Percentiles rank a stretch among this genome's conserved stretches.
These are phyloP conservation scores for Odontamblyopus rebecca DNA, from an alignment of 2,797 vertebrate genomes.

Conservation along the genomic window DNA sequence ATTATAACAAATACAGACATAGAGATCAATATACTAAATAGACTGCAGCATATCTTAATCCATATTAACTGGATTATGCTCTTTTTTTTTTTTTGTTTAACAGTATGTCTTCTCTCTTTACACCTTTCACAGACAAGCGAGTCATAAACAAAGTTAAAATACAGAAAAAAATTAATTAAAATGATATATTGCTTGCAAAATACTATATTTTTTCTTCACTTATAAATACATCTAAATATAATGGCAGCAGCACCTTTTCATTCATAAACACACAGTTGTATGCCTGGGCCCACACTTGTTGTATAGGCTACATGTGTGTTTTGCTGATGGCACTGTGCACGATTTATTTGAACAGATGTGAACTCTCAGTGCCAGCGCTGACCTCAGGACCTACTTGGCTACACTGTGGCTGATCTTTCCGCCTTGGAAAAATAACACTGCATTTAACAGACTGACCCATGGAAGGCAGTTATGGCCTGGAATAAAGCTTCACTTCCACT, in stretches of 20 bases:
- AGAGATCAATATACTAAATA: neutral
- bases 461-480: constrained; percentile 37
- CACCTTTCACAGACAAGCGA: too few species aligned
- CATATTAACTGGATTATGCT: too few species aligned
- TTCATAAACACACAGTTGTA: constrained; percentile 8
- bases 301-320: constrained; percentile 43
- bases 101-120: neutral
- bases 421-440: constrained; percentile 73
- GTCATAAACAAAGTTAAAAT: too few species aligned
- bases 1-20: neutral
- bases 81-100: neutral
- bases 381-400: constrained; percentile 70
- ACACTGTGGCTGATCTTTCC: constrained; percentile 70
- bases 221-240: too few species aligned
- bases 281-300: constrained; percentile 21
- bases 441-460: constrained; percentile 71
- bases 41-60: neutral
- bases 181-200: too few species aligned
- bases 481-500: constrained; percentile 48
- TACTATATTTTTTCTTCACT: too few species aligned
- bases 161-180: too few species aligned
- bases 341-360: constrained; percentile 82
- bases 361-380: constrained; percentile 64
- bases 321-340: constrained; percentile 66
- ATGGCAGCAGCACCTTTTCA: neutral